Evolutionary conservation across 2,113 vertebrate species (phyloP).

Genomic region (Nansenia antarctica): DNA sequence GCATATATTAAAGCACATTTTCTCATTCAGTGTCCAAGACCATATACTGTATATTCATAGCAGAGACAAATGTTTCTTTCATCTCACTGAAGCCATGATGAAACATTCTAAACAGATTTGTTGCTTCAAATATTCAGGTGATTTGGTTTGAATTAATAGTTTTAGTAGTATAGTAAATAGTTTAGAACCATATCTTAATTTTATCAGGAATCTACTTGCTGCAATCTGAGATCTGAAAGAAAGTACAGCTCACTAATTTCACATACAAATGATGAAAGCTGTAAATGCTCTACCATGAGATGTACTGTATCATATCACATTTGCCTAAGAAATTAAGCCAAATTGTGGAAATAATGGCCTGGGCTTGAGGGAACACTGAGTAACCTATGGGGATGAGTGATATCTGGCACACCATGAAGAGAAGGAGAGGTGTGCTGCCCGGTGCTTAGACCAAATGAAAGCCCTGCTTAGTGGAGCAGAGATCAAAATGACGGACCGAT

Average conservation of each 20-base stretch:
- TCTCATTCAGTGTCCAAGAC: background rate
- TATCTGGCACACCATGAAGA: conserved; percentile 81
- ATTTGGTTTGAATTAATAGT: conserved; percentile 3
- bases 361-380: conserved; percentile 70
- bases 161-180: too few relatives aligned
- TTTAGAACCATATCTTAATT: conserved; percentile 47
- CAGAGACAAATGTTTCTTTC: background rate
- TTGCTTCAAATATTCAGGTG: conserved; percentile 39
- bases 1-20: too few relatives aligned
- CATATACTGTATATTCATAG: background rate
- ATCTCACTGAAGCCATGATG: too few relatives aligned
- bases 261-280: conserved; percentile 57
- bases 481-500: conserved; percentile 85
- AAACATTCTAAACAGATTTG: too few relatives aligned
- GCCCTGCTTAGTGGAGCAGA: conserved; percentile 84
- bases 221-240: conserved; percentile 44
- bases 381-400: conserved; percentile 80
- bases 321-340: conserved; percentile 79
- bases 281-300: conserved; percentile 48
- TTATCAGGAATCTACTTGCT: conserved; percentile 70
- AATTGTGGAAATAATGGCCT: conserved; percentile 77
- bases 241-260: background rate
- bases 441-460: conserved; percentile 84
- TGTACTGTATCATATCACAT: conserved; percentile 73
- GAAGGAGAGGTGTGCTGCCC: conserved; percentile 73